phyloP scores from a whole-genome alignment of 2,888 invertebrate species.

The Glomeris marginata region DNA sequence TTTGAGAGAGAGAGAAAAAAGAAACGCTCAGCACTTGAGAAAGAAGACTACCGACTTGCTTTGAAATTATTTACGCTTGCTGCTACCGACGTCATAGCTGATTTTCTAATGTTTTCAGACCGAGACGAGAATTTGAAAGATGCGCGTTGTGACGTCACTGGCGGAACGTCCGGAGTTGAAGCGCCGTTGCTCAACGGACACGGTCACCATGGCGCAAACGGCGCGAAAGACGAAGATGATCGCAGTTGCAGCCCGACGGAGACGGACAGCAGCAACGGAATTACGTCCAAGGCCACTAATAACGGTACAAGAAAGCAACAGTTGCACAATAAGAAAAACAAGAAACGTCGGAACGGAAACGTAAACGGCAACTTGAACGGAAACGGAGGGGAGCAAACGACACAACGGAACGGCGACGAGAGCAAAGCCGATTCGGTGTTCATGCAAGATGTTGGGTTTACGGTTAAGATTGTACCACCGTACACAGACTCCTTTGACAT shows the following conservation, averaged over 20 bases:
- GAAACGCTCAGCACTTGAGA: no score
- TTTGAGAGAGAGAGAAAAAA: no score
- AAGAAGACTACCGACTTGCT: no score
- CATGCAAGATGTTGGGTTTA: conserved; percentile 80
- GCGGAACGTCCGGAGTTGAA: no score
- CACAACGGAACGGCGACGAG: not conserved
- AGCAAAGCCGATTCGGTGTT: conserved; percentile 48
- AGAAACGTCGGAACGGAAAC: conserved; percentile 23
- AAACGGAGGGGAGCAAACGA: not conserved
- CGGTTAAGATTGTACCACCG: conserved; percentile 84
- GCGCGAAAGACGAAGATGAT: conserved; percentile 6
- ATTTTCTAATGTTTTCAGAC: no score
- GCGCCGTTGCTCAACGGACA: no score
- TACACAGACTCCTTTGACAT: conserved; percentile 84
- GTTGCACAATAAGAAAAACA: conserved; percentile 36
- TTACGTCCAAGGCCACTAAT: conserved; percentile 3
- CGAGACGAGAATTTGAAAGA: no score
- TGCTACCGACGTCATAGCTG: no score
- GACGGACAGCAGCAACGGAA: no score
- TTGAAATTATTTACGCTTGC: no score
- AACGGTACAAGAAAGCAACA: conserved; percentile 9
- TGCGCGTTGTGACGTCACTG: no score
- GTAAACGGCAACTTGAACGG: not conserved
- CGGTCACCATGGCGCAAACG: conserved; percentile 6
- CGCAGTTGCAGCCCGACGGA: no score